Evolutionary conservation across 2,797 vertebrate genomes (phyloP).

Genomic region (Phrynocephalus forsythii): DNA sequence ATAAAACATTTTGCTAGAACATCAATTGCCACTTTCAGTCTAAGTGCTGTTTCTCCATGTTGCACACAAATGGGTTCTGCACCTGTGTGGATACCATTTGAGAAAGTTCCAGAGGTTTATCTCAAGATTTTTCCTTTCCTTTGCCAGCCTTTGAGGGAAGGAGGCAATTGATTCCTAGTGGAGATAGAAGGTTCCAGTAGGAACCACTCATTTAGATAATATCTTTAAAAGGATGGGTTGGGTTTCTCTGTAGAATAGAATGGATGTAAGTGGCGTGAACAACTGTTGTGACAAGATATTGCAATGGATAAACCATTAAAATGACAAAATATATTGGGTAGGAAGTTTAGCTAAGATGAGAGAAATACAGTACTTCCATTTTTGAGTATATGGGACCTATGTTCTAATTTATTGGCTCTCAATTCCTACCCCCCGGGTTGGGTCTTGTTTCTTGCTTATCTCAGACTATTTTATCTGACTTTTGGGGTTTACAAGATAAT

Average conservation of each 20-base stretch:
- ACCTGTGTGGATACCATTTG: too few relatives aligned
- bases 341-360: neutral
- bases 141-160: too few relatives aligned
- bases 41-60: neutral
- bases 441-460: conserved; percentile 16
- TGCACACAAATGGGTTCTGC: too few relatives aligned
- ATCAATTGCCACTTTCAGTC: neutral
- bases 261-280: neutral
- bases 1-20: neutral
- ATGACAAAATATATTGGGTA: neutral
- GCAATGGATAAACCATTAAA: neutral
- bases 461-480: neutral
- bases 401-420: neutral
- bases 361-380: neutral
- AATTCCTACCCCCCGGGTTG: neutral
- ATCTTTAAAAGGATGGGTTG: neutral
- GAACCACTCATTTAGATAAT: neutral
- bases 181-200: neutral
- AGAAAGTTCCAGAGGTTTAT: too few relatives aligned
- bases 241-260: neutral
- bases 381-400: neutral
- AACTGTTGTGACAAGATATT: neutral
- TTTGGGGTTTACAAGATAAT: neutral
- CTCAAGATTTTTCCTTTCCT: too few relatives aligned
- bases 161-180: neutral